Base-by-base conservation (phyloP, 2,888 invertebrate genomes). In the Caenorhabditis doughertyi region DNA sequence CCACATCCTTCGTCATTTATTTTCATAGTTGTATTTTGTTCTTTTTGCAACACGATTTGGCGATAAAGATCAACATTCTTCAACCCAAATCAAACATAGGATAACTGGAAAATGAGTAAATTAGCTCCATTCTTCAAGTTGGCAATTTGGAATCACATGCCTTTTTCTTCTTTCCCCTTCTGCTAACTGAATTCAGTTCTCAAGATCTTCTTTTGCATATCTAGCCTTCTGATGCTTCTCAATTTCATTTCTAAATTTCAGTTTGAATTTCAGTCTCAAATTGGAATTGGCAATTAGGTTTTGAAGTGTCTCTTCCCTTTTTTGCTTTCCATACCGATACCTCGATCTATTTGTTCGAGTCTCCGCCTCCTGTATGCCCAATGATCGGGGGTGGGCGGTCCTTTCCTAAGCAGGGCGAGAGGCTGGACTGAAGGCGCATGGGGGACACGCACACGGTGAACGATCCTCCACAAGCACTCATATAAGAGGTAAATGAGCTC, bases 401-500 rank as follows among this genome's bases (percentile, higher is more conserved):
- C 42, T 27, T 62, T 64, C 18, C 42, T 51, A 71, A 53, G 60
- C 62, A 29, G 47, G 23, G 44, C 44, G 55, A 73, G 73, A 73
- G 53, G 56, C 60, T 47, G 44, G 67, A 44, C 62, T 68, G 68
- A 77, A 73, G 82, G 70, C 56, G 84, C 53, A 70, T 55, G 65
- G 80, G 76, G 27, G 56, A 74, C 44, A 29, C 47, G 64, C 73
- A 76, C 71, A 72, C 68, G 58, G 77, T 60, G 76, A 81, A 77
- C 77, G 79, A 81, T 76, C 79, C 79, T 81, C 83, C 79, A 77
- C 81, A 68, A 79, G 79, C 83, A 83, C 85, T 83, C 85, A 85
- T 85, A 79, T 81, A 85, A 85, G 85, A 85, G 81, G 77, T 80
- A 85, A 85, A 85, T 85, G 85, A 85, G 85, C 85, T 79, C 82